Percentiles rank a stretch among this genome's conserved stretches.
These are phyloP conservation scores for Oncorhynchus keta DNA, from an alignment of 2,113 vertebrate species.

Conservation along the genomic window DNA sequence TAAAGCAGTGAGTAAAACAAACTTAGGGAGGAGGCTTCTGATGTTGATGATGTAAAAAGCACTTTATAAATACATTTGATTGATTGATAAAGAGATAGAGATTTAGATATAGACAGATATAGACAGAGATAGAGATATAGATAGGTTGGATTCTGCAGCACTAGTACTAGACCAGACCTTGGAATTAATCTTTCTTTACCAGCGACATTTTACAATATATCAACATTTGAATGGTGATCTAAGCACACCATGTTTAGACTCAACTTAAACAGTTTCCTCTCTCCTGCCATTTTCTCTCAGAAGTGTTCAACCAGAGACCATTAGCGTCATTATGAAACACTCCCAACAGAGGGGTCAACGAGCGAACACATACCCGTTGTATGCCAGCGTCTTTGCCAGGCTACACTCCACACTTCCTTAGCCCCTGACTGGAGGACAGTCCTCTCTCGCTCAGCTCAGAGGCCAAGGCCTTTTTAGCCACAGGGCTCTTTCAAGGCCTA, in stretches of 20 bases:
- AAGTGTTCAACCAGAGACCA: neutral
- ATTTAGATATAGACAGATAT: no score
- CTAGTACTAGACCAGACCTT: neutral
- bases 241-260: neutral
- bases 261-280: neutral
- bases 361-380: neutral
- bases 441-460: neutral
- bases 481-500: neutral
- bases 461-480: neutral
- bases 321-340: neutral
- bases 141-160: no score
- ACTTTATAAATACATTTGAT: no score
- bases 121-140: no score
- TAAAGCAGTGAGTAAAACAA: no score
- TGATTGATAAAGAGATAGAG: no score
- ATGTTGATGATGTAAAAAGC: no score
- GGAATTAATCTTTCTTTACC: neutral
- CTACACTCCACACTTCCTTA: neutral
- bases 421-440: slow-evolving; percentile 3
- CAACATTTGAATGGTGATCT: neutral
- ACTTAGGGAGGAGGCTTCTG: no score
- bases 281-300: neutral
- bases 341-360: neutral
- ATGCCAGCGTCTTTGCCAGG: neutral
- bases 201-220: neutral